Evolutionary conservation across 2,113 vertebrate species (phyloP), one percentile per base, ranked within the genome.

Genomic region (Oxyura jamaicensis): DNA sequence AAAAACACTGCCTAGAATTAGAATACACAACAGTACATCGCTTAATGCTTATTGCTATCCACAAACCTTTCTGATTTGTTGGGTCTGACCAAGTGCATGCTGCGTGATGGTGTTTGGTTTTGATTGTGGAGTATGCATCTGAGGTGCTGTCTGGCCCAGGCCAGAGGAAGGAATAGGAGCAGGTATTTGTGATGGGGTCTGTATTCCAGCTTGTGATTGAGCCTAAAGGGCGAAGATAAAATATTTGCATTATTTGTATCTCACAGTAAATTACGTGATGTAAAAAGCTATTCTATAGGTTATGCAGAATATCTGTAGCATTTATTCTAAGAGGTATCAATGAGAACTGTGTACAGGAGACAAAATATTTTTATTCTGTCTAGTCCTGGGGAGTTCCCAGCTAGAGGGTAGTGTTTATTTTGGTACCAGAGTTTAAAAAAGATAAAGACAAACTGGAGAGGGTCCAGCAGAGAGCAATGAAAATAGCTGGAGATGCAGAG

Each of bases 51-150:
- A 42, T 3, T 28, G 46, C 85, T 79, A 39, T 44, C 89, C 96
- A 97, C 98, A 97, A 83, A 99, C 99, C 98, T 98, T 98, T 97
- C 98, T 96, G 93, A 97, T 93, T 83, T 97, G 98, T 67, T 97
- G 98, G 50, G 96, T 97, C 84, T 98, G 98, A 92, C 85, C 93
- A 83, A 97, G 98, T 77, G 98, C 93, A 3, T 97, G 98, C 67
- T 98, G 98, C 11, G 94, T 93, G 90, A 98, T 97, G 55, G 96
- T 58, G 23, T 98, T 98, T 94, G 92, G 98, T 91, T 98, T 98
- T 93, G 97, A 95, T 84, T 98, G 97, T 96, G 97, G 94, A 96
- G 97, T 96, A 95, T 98, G 97, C 83, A 97, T 97, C 97, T 98
- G 98, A 84, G 98, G 95, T 33, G 97, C 91, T 58, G 98, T 77